phyloP scores from a whole-genome alignment of 2,797 vertebrate genomes.

The Erethizon dorsatum region DNA sequence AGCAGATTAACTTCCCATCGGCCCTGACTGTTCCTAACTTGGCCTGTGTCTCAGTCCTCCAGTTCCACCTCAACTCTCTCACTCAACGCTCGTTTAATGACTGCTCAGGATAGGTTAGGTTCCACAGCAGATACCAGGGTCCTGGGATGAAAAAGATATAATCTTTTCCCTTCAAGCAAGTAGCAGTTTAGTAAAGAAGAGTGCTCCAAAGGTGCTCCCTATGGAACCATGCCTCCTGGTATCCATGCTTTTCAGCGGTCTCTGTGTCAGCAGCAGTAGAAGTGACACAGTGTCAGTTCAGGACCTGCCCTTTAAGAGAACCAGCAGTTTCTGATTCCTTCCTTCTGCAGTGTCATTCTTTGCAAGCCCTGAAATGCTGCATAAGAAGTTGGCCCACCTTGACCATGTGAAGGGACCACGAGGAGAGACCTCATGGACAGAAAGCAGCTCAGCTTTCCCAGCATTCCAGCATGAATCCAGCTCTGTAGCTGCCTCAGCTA shows the following conservation, averaged over 20 bases:
- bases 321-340: background rate
- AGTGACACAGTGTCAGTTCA: background rate
- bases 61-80: background rate
- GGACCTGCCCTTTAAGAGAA: background rate
- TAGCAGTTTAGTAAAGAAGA: background rate
- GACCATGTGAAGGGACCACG: background rate
- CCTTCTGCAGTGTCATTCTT: background rate
- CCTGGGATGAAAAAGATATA: conserved; percentile 8
- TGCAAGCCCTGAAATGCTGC: background rate
- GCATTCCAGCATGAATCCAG: background rate
- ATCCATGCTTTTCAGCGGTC: background rate
- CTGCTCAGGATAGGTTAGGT: background rate
- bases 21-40: background rate
- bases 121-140: background rate
- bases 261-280: background rate
- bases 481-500: background rate
- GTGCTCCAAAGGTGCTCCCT: background rate
- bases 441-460: background rate
- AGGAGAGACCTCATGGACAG: background rate
- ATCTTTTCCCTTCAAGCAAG: background rate
- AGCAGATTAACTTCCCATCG: conserved; percentile 23
- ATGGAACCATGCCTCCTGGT: background rate
- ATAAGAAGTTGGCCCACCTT: background rate
- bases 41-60: background rate
- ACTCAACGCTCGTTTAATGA: conserved; percentile 31